Conservation (phyloP, 2,113 vertebrate species). For the Lonchura striata region DNA sequence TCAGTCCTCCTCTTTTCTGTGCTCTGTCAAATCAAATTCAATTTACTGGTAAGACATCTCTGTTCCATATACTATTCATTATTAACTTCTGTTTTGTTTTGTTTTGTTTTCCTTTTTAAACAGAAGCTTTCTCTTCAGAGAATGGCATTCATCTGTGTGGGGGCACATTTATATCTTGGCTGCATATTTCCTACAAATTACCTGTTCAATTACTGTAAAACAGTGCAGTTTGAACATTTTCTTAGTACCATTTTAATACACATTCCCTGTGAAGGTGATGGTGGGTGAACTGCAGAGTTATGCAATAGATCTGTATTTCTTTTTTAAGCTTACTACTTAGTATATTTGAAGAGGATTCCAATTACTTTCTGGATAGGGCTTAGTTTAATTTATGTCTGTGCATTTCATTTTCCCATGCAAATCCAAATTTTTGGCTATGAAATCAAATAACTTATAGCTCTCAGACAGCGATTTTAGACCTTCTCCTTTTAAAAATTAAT, state of each 20-base stretch:
- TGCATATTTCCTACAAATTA: background rate
- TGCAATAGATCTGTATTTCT: background rate
- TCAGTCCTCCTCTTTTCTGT: background rate
- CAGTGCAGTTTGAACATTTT: background rate
- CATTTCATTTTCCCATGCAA: slow-evolving; percentile 13
- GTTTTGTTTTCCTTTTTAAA: background rate
- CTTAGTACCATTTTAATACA: background rate
- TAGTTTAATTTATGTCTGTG: background rate
- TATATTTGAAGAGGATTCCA: background rate
- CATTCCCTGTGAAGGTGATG: background rate
- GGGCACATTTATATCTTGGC: background rate
- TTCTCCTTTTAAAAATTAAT: slow-evolving; percentile 1
- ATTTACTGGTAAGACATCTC: background rate
- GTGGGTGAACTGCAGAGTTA: background rate
- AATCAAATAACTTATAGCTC: background rate
- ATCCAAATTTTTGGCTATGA: background rate
- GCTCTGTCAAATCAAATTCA: background rate
- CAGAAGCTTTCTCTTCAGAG: background rate
- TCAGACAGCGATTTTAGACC: background rate
- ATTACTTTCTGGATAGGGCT: background rate
- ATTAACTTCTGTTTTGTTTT: too few species aligned
- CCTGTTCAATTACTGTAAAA: background rate
- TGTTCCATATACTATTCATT: background rate
- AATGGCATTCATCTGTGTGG: background rate
- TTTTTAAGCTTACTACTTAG: background rate